Conservation (phyloP, 2,888 invertebrate species). For the Cybosia mesomella region DNA sequence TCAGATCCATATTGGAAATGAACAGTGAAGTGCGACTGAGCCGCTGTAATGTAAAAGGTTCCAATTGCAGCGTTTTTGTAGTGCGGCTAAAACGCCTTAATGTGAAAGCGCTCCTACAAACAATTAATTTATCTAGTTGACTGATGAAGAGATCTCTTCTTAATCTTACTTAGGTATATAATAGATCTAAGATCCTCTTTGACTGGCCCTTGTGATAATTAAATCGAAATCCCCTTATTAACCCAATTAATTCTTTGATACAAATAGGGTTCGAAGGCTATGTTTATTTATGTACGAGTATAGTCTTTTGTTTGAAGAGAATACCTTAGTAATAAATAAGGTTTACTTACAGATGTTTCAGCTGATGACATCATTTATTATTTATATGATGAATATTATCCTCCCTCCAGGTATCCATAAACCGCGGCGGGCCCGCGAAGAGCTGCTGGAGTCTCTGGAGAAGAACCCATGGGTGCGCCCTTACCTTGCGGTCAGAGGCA, state of each 20-base stretch:
- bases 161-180: slow-evolving; percentile 29
- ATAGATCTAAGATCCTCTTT: slow-evolving; percentile 23
- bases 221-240: slow-evolving; percentile 37
- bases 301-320: slow-evolving; percentile 9
- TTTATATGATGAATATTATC: not conserved
- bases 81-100: not conserved
- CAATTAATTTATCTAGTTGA: slow-evolving; percentile 10
- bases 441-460: no score
- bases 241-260: slow-evolving; percentile 38
- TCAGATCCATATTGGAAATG: no score
- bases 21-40: no score
- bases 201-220: slow-evolving; percentile 32
- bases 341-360: not conserved
- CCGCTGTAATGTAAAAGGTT: no score
- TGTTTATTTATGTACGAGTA: slow-evolving; percentile 31
- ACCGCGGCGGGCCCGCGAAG: no score
- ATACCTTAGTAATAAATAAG: slow-evolving; percentile 14
- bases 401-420: no score
- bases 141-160: slow-evolving; percentile 15
- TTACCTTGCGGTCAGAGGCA: no score
- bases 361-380: not conserved
- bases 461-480: no score
- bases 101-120: not conserved
- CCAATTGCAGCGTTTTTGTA: not conserved
- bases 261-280: slow-evolving; percentile 18